These are phyloP conservation scores for Athalia cordata DNA, from an alignment of 2,888 invertebrate genomes.

Conservation along the genomic window DNA sequence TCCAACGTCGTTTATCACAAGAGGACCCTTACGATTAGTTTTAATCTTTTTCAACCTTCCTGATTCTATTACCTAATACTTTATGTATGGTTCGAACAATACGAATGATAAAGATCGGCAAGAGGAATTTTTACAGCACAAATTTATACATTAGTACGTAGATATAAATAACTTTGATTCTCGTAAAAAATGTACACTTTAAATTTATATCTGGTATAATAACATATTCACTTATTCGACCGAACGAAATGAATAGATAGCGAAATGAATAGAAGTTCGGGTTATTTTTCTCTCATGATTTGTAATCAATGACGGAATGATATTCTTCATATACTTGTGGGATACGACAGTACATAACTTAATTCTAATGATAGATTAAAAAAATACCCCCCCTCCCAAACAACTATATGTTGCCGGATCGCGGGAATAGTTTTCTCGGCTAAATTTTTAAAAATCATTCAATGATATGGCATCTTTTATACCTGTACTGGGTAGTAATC, in stretches of 20 bases:
- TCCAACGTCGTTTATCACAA: constrained; percentile 39
- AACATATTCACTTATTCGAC: background rate
- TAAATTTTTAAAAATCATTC: background rate
- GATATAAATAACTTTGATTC: constrained; percentile 47
- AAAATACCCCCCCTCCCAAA: background rate
- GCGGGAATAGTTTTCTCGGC: background rate
- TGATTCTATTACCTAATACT: background rate
- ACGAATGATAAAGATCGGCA: constrained; percentile 1
- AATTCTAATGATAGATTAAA: constrained; percentile 21
- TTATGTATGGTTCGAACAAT: background rate
- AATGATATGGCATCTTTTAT: constrained; percentile 32
- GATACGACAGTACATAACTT: background rate
- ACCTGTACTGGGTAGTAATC: constrained; percentile 25
- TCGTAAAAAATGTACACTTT: constrained; percentile 45
- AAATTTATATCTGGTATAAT: background rate
- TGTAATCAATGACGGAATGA: too few relatives aligned
- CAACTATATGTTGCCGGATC: background rate
- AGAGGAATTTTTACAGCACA: constrained; percentile 30
- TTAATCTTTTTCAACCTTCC: constrained; percentile 1
- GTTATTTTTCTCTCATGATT: background rate
- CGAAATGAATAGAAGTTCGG: too few relatives aligned
- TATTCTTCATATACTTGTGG: too few relatives aligned
- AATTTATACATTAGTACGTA: constrained; percentile 21
- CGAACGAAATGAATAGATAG: background rate
- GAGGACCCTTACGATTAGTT: constrained; percentile 16